These are phyloP conservation scores for Andrena bicolor DNA, from an alignment of 2,888 invertebrate genomes.

Conservation along the genomic window DNA sequence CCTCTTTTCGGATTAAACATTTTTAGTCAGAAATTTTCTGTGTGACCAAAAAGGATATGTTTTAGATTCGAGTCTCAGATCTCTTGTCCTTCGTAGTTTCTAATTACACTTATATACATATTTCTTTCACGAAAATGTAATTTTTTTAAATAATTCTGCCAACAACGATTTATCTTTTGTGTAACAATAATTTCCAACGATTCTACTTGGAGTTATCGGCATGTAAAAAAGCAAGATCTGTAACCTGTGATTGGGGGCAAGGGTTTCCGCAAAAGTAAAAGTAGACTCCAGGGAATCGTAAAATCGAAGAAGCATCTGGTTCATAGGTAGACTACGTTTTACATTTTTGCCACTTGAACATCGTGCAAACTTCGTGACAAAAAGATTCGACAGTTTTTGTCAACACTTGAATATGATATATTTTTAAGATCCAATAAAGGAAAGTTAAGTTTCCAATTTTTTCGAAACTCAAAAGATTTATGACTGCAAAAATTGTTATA, in stretches of 20 bases:
- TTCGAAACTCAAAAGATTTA: too few species aligned
- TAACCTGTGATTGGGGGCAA: background rate
- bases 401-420: too few species aligned
- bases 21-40: too few species aligned
- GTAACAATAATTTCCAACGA: background rate
- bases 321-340: background rate
- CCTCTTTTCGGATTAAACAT: background rate
- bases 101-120: too few species aligned
- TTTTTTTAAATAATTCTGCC: background rate
- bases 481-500: too few species aligned
- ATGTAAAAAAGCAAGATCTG: background rate
- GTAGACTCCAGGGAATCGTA: slow-evolving; percentile 54
- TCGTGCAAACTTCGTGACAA: background rate
- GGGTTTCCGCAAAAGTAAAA: slow-evolving; percentile 9
- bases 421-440: too few species aligned
- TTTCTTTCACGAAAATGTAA: too few species aligned
- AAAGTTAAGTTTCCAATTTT: too few species aligned
- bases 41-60: background rate
- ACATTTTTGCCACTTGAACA: background rate
- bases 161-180: background rate
- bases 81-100: background rate
- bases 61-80: background rate
- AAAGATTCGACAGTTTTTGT: background rate
- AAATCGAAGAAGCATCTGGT: slow-evolving; percentile 50
- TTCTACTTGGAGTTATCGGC: background rate